phyloP scores from a whole-genome alignment of 1,140 invertebrate genomes.

The Maconellicoccus hirsutus region DNA sequence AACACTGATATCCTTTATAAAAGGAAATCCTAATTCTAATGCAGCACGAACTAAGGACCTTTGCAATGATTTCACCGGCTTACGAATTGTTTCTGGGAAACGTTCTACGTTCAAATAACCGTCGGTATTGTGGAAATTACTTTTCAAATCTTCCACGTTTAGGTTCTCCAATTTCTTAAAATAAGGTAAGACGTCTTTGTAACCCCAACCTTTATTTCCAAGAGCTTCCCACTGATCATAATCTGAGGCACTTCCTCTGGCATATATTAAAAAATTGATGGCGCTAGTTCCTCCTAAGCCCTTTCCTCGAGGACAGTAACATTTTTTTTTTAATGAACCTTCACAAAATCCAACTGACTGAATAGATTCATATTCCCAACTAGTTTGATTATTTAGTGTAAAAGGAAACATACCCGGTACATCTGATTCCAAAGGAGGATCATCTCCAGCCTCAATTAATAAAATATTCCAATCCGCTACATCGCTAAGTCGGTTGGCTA shows the following conservation, averaged over 20 bases:
- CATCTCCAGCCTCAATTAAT: slow-evolving; percentile 60
- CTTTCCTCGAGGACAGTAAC: slow-evolving; percentile 61
- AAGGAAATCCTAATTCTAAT: slow-evolving; percentile 40
- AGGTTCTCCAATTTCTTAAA: slow-evolving; percentile 54
- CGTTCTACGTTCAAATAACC: slow-evolving; percentile 56
- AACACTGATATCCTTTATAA: slow-evolving; percentile 43
- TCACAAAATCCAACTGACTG: slow-evolving; percentile 38
- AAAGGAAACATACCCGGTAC: slow-evolving; percentile 49
- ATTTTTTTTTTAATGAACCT: slow-evolving; percentile 33
- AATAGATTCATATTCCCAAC: slow-evolving; percentile 46
- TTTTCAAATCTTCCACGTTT: slow-evolving; percentile 34
- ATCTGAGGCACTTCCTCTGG: slow-evolving; percentile 55
- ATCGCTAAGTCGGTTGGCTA: slow-evolving; percentile 43
- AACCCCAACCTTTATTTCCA: slow-evolving; percentile 45
- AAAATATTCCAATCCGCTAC: slow-evolving; percentile 38
- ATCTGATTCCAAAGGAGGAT: slow-evolving; percentile 54
- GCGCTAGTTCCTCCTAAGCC: slow-evolving; percentile 72
- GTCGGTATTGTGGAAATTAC: slow-evolving; percentile 37
- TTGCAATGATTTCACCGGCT: slow-evolving; percentile 43
- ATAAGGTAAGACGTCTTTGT: slow-evolving; percentile 65
- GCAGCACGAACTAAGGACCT: slow-evolving; percentile 44
- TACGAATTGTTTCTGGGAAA: slow-evolving; percentile 48
- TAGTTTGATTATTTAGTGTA: slow-evolving; percentile 41
- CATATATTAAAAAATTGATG: slow-evolving; percentile 84
- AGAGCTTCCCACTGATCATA: slow-evolving; percentile 18